Evolutionary conservation across 2,113 vertebrate species (phyloP).

Genomic region (human): DNA sequence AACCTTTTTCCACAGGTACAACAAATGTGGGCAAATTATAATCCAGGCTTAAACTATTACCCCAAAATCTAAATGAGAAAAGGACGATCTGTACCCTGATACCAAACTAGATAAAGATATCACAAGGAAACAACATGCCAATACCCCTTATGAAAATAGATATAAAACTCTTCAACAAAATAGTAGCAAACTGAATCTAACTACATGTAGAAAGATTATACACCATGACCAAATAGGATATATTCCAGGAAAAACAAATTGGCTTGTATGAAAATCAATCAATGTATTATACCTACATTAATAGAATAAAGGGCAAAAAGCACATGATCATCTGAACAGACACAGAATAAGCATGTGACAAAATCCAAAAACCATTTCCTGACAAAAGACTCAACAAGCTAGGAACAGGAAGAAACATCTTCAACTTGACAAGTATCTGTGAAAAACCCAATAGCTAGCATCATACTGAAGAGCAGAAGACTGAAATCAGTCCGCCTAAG

Average conservation of each 20-base stretch:
- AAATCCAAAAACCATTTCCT: neutral
- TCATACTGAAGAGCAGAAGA: neutral
- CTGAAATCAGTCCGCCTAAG: neutral
- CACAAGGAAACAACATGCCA: neutral
- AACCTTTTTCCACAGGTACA: neutral
- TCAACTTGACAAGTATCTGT: neutral
- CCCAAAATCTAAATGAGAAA: neutral
- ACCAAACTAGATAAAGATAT: neutral
- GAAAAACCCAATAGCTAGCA: neutral
- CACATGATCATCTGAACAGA: neutral
- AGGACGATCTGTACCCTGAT: too few relatives aligned
- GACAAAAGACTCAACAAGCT: neutral
- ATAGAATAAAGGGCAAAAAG: neutral
- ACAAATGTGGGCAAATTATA: neutral
- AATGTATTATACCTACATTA: neutral
- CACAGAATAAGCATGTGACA: neutral
- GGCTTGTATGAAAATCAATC: neutral
- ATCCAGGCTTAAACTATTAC: neutral
- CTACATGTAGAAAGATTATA: neutral
- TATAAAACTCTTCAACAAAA: neutral
- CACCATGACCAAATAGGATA: neutral
- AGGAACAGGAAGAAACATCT: neutral
- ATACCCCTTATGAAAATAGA: neutral
- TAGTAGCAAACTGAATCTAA: neutral
- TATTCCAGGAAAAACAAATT: neutral